phyloP scores from a whole-genome alignment of 2,888 invertebrate species.

The Linhomoeus sp. region DNA sequence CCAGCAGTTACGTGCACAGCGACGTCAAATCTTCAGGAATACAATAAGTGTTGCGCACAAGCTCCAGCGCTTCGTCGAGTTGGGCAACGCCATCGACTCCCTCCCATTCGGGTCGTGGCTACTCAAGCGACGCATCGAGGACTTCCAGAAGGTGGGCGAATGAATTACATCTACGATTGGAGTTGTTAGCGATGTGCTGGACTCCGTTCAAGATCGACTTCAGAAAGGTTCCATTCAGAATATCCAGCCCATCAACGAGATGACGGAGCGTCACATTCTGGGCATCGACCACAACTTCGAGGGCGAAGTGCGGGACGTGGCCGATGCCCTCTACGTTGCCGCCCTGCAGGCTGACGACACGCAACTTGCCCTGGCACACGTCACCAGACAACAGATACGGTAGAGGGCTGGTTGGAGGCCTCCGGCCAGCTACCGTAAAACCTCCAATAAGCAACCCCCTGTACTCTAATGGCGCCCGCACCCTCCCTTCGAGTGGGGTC shows the following conservation, averaged over 20 bases:
- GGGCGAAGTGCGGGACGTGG: slow-evolving; percentile 3
- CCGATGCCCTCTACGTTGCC: slow-evolving; percentile 4
- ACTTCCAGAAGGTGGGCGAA: neutral
- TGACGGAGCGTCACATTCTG: neutral
- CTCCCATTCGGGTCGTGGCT: neutral
- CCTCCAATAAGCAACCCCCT: too few relatives aligned
- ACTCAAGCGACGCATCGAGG: neutral
- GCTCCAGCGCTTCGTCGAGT: neutral
- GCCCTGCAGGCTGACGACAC: neutral
- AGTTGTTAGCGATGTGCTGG: too few relatives aligned
- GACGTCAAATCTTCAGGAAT: too few relatives aligned
- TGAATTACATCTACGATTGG: neutral
- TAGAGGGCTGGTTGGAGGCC: too few relatives aligned
- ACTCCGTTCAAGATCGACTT: too few relatives aligned
- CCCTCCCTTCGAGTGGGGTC: too few relatives aligned
- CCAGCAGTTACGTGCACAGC: too few relatives aligned
- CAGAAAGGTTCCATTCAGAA: neutral
- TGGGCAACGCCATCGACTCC: neutral
- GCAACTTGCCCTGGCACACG: neutral
- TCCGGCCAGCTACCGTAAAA: too few relatives aligned
- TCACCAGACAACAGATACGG: neutral
- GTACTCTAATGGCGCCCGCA: too few relatives aligned
- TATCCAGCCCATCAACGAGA: neutral
- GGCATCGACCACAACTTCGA: neutral
- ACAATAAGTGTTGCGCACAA: neutral